Percentiles rank a stretch among this genome's conserved stretches.
Evolutionary conservation across 2,888 invertebrate species (phyloP).

Genomic region (Fissipunctia ypsillon): DNA sequence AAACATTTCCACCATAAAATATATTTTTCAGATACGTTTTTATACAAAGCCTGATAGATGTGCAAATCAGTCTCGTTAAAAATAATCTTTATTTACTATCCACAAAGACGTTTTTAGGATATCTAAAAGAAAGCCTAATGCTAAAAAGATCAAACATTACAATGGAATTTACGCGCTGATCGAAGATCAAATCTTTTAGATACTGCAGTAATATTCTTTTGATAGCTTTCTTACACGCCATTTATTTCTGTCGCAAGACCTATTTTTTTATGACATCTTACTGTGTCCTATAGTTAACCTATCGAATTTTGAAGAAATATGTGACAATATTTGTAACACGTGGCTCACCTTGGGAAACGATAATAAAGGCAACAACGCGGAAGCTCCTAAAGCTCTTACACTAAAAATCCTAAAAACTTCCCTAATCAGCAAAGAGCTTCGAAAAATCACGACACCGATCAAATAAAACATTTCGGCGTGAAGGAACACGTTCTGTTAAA

Average conservation of each 20-base stretch:
- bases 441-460: conserved; percentile 59
- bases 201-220: conserved; percentile 37
- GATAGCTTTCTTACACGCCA: conserved; percentile 36
- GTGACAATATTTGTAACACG: not conserved
- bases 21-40: conserved; percentile 5
- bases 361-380: not conserved
- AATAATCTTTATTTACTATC: conserved; percentile 1
- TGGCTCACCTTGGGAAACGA: not conserved
- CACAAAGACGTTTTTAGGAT: conserved; percentile 1
- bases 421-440: conserved; percentile 32
- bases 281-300: conserved; percentile 6
- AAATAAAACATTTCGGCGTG: conserved; percentile 63
- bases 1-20: conserved; percentile 6
- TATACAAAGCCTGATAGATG: not conserved
- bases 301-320: not conserved
- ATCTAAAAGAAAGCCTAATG: conserved; percentile 26
- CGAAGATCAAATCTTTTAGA: conserved; percentile 37
- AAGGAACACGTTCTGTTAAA: conserved; percentile 64
- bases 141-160: conserved; percentile 36
- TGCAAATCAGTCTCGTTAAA: not conserved
- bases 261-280: conserved; percentile 16
- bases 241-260: conserved; percentile 3
- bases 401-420: conserved; percentile 12
- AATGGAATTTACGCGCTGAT: conserved; percentile 28
- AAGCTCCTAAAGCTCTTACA: conserved; percentile 8